Conservation (phyloP, 2,888 invertebrate species). For the Oxyteleia sp. region DNA sequence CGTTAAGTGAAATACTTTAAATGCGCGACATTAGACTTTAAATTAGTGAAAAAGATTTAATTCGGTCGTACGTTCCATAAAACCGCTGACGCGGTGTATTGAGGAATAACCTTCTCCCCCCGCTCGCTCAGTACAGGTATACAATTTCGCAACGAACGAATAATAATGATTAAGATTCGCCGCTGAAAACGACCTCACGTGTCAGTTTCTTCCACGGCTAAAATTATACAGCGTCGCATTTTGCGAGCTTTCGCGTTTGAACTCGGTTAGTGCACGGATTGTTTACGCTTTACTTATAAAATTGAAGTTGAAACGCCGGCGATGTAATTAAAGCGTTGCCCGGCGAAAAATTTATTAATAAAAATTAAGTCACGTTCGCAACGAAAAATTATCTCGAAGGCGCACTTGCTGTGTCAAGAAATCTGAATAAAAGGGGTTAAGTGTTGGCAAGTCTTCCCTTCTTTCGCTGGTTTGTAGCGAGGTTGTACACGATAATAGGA, state of each 20-base stretch:
- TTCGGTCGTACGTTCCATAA: slow-evolving; percentile 8
- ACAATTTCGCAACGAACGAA: slow-evolving; percentile 35
- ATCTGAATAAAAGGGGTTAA: slow-evolving; percentile 71
- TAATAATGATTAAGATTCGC: slow-evolving; percentile 42
- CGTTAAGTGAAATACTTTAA: slow-evolving; percentile 10
- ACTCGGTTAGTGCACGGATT: not conserved
- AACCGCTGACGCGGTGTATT: slow-evolving; percentile 44
- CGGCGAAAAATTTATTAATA: slow-evolving; percentile 29
- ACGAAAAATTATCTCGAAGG: slow-evolving; percentile 59
- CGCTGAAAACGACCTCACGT: slow-evolving; percentile 20
- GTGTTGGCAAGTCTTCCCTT: slow-evolving; percentile 62
- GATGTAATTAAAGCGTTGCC: not conserved
- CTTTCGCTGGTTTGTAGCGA: slow-evolving; percentile 58
- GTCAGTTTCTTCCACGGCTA: not conserved
- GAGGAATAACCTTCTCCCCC: slow-evolving; percentile 14
- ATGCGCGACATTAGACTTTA: slow-evolving; percentile 5
- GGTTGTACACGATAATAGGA: slow-evolving; percentile 66
- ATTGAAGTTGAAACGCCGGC: not conserved
- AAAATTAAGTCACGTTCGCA: slow-evolving; percentile 41
- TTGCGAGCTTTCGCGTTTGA: not conserved
- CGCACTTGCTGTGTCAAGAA: slow-evolving; percentile 61
- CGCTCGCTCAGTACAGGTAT: slow-evolving; percentile 28
- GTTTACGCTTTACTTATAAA: not conserved
- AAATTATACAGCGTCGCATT: slow-evolving; percentile 5
- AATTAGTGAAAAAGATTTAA: slow-evolving; percentile 9